Evolutionary conservation across 92 coral and sea anemone species (phyloP).

Genomic region (Zoanthus gigantus): DNA sequence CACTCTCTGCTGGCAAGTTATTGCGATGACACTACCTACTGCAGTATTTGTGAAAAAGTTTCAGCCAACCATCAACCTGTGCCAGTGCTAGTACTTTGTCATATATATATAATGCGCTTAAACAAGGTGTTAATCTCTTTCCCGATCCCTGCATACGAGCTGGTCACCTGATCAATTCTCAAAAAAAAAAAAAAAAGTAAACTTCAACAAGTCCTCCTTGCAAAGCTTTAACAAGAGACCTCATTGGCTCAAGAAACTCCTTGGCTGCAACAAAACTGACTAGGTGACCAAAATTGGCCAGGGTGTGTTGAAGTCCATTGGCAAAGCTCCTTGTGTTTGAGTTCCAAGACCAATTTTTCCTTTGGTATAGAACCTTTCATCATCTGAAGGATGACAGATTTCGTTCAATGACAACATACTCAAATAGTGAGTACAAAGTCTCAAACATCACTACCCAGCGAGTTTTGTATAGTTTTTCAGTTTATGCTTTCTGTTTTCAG

Average conservation of each 20-base stretch:
- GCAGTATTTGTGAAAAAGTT: neutral
- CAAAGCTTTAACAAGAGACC: constrained; percentile 66
- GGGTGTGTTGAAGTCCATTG: constrained; percentile 29
- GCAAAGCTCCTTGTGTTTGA: neutral
- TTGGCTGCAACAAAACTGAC: constrained; percentile 56
- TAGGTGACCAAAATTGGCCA: constrained; percentile 38
- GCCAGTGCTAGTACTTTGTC: constrained; percentile 13
- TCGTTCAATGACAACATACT: constrained; percentile 58
- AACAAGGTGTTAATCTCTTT: neutral
- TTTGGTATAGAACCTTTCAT: constrained; percentile 59
- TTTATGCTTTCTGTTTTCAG: constrained; percentile 66
- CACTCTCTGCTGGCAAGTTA: constrained; percentile 54
- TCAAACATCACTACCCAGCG: constrained; percentile 65
- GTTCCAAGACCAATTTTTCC: constrained; percentile 74
- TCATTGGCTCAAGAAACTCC: constrained; percentile 63
- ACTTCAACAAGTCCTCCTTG: constrained; percentile 68
- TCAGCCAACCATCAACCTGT: constrained; percentile 20
- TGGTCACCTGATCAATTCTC: constrained; percentile 48
- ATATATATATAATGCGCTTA: too few species aligned
- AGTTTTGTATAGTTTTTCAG: constrained; percentile 65
- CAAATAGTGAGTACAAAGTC: constrained; percentile 59
- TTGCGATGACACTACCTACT: constrained; percentile 35
- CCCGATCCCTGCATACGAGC: constrained; percentile 10
- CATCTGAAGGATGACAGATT: constrained; percentile 59
- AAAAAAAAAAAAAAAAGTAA: constrained; percentile 52